phyloP scores from a whole-genome alignment of 1,140 invertebrate genomes.

The Aphelinus certus region DNA sequence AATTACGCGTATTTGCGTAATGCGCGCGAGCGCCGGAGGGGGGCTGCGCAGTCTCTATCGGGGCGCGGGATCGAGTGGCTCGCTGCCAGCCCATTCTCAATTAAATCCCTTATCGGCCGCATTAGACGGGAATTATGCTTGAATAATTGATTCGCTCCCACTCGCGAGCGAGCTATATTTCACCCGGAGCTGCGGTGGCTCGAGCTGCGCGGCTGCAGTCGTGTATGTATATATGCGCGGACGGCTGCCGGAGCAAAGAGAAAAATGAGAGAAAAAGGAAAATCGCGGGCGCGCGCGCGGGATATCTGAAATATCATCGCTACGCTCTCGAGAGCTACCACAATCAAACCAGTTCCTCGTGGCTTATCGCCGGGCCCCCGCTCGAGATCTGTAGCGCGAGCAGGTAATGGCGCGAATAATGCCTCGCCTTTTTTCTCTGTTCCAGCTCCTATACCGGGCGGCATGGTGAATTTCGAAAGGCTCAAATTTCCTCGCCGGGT shows the following conservation, averaged over 20 bases:
- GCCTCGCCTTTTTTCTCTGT: constrained; percentile 45
- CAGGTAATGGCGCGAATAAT: constrained; percentile 50
- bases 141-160: constrained; percentile 26
- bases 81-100: constrained; percentile 2
- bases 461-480: too few species aligned
- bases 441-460: too few species aligned
- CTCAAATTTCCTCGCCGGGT: too few species aligned
- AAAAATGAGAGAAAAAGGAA: not conserved
- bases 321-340: constrained; percentile 12
- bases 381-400: not conserved
- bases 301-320: constrained; percentile 36
- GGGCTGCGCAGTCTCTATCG: too few species aligned
- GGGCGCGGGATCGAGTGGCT: too few species aligned
- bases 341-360: constrained; percentile 29
- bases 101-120: constrained; percentile 20
- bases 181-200: too few species aligned
- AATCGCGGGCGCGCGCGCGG: not conserved
- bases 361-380: not conserved
- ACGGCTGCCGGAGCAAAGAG: not conserved
- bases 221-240: too few species aligned
- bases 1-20: constrained; percentile 2
- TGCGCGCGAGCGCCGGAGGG: not conserved
- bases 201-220: too few species aligned
- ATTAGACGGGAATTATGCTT: constrained; percentile 26
- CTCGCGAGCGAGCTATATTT: not conserved